A percentile compares a stretch with the other conserved stretches of the same genome.
Conservation (phyloP, 2,888 invertebrate genomes). For the Gnatocerus cornutus region DNA sequence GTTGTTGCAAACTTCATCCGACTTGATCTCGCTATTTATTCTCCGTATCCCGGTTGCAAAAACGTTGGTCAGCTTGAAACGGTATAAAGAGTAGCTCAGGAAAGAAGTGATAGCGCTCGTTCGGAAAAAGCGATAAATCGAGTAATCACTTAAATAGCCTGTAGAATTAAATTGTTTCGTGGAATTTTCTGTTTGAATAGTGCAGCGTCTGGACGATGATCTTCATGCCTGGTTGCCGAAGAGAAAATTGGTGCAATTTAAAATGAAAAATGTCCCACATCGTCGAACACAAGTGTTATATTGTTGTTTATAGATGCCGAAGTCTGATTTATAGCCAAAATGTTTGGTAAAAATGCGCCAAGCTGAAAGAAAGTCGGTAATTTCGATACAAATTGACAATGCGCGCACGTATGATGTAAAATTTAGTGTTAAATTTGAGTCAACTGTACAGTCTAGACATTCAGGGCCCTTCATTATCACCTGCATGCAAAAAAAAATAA, state of each 20-base stretch:
- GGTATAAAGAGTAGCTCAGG: conserved; percentile 20
- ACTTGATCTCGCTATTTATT: conserved; percentile 59
- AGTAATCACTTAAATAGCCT: conserved; percentile 50
- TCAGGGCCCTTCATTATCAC: not conserved
- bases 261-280: conserved; percentile 57
- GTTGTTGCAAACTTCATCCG: conserved; percentile 48
- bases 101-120: conserved; percentile 23
- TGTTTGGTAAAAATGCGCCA: conserved; percentile 35
- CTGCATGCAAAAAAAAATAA: not conserved
- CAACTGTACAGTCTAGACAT: too few species aligned
- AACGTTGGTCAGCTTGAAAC: conserved; percentile 12
- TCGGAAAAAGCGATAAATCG: conserved; percentile 51
- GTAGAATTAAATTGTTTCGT: conserved; percentile 45
- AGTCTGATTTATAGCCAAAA: conserved; percentile 31
- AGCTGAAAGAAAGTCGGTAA: not conserved
- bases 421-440: too few species aligned
- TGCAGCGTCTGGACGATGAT: conserved; percentile 36
- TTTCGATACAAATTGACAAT: conserved; percentile 12
- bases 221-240: conserved; percentile 29
- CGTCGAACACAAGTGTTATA: conserved; percentile 57
- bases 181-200: conserved; percentile 44
- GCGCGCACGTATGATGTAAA: not conserved
- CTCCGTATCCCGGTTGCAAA: conserved; percentile 52
- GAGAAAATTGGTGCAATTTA: conserved; percentile 56
- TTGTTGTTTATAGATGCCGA: conserved; percentile 56